These are phyloP conservation scores for Spodoptera exigua DNA, from an alignment of 2,888 invertebrate genomes.

Conservation along the genomic window DNA sequence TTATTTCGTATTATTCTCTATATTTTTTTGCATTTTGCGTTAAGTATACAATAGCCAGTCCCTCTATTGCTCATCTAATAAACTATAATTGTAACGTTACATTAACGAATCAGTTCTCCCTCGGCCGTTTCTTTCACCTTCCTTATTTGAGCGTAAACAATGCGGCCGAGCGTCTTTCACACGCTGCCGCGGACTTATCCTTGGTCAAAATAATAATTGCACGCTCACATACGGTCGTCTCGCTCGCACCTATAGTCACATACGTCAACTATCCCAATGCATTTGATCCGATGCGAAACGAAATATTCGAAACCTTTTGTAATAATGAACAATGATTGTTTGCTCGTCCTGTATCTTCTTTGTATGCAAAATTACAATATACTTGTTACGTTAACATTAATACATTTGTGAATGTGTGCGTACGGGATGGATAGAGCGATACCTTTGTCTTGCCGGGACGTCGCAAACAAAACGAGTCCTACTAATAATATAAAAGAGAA, in stretches of 20 bases:
- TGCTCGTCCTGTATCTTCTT: conserved; percentile 87
- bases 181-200: conserved; percentile 87
- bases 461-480: conserved; percentile 88
- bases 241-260: conserved; percentile 78
- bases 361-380: conserved; percentile 89
- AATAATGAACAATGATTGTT: conserved; percentile 89
- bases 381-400: conserved; percentile 87
- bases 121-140: conserved; percentile 82
- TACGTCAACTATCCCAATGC: conserved; percentile 82
- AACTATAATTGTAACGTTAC: conserved; percentile 78
- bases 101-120: conserved; percentile 78
- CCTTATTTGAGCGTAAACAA: conserved; percentile 89
- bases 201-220: conserved; percentile 89
- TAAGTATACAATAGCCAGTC: conserved; percentile 62
- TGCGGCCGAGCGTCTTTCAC: conserved; percentile 86
- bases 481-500: conserved; percentile 88
- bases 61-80: conserved; percentile 74
- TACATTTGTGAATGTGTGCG: conserved; percentile 81
- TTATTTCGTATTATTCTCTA: conserved; percentile 48
- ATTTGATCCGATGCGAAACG: conserved; percentile 88
- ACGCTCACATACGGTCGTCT: conserved; percentile 78
- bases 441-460: conserved; percentile 88
- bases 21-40: conserved; percentile 49
- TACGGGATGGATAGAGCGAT: conserved; percentile 86
- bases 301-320: conserved; percentile 88